Evolutionary conservation across 1,140 invertebrate species (phyloP), one percentile per base, ranked within the genome.

Genomic region (Pachypeltis micranthus): DNA sequence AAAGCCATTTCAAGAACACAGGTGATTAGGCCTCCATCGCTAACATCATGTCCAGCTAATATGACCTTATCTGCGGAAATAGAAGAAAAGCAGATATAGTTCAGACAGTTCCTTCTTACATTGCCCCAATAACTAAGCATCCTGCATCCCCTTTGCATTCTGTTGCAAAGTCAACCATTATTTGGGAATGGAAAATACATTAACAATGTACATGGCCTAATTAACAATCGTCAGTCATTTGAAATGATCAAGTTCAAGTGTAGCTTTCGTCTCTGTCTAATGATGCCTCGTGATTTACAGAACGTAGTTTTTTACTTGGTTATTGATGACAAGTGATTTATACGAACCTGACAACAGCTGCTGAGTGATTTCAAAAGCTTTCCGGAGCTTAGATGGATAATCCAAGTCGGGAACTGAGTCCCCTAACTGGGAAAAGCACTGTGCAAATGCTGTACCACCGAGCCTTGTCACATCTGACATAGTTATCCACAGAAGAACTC

Each of bases 1-100:
- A 98, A 94, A 28, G 87, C 86, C 95, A 98, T 98, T 78, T 99
- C 96, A 31, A 98, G 70, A 0, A 95, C 70, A 71, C 89, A 92
- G 0, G 88, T 90, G 28, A 98, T 78, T 2, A 98, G 75, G 25
- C 96, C 96, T 39, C 96, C 96, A 77, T 98, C 96, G 74, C 93
- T 97, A 0, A 98, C 79, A 76, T 99, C 96, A 74, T 99, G 96
- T 1, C 94, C 93, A n/a, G 95, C 81, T 16, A 88, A 73, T 7
- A 97, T 72, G 71, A 84, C 82, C 0, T 78, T 78, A 54, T 87
- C 85, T 89, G 67, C 58, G 56, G 59, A 51, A 19, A 62, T 44
- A 14, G 58, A 62, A 66, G 61, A 63, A 59, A n/a, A n/a, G n/a
- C n/a, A n/a, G n/a, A n/a, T n/a, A 55, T 64, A 29, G n/a, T n/a